phyloP scores from a whole-genome alignment of 2,888 invertebrate species.

The Phragmatobia fuliginosa region DNA sequence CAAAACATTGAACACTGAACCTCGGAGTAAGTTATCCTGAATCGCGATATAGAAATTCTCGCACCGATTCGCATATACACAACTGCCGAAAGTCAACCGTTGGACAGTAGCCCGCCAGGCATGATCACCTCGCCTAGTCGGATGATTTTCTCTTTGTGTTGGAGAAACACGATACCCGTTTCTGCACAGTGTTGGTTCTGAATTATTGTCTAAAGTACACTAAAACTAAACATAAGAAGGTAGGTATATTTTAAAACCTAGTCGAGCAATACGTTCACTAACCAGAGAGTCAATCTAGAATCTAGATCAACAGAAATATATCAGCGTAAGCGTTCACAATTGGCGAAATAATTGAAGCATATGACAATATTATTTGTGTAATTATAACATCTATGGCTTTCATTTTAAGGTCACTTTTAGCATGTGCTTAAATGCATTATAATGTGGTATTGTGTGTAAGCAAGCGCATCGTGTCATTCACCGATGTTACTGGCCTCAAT shows the following conservation, averaged over 20 bases:
- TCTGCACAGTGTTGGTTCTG: no score
- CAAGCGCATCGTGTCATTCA: constrained; percentile 55
- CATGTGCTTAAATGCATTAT: constrained; percentile 15
- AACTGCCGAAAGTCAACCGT: no score
- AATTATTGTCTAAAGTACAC: neutral
- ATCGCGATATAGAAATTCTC: no score
- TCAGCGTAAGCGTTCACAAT: constrained; percentile 28
- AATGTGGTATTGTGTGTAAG: constrained; percentile 38
- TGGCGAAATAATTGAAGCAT: constrained; percentile 30
- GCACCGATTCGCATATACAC: no score
- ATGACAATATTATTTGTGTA: constrained; percentile 3
- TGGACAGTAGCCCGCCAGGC: no score
- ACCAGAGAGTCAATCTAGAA: neutral
- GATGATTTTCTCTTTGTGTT: no score
- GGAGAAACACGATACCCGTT: no score
- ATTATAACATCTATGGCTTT: constrained; percentile 22
- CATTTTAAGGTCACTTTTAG: constrained; percentile 17
- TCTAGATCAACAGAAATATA: constrained; percentile 23
- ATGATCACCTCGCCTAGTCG: no score
- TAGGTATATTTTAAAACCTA: neutral
- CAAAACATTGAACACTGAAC: no score
- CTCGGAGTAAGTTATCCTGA: no score
- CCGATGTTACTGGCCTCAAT: constrained; percentile 50
- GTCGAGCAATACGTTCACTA: neutral
- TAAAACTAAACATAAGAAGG: neutral